phyloP scores from a whole-genome alignment of 2,888 invertebrate species.

The Nematopogon swammerdamellus region DNA sequence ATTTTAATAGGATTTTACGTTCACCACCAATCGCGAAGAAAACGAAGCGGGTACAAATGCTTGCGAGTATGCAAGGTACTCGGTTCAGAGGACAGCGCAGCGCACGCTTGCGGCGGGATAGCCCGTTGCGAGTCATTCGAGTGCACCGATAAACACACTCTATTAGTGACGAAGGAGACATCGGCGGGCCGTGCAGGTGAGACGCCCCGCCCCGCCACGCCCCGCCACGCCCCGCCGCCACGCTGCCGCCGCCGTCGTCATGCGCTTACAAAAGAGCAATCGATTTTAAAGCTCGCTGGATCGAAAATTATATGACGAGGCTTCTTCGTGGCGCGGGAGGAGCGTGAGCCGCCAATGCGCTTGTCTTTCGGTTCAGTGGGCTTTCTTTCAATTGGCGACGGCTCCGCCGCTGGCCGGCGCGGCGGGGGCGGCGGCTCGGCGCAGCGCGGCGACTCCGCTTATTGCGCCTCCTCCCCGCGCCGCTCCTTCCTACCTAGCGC shows the following conservation, averaged over 20 bases:
- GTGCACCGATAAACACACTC: background rate
- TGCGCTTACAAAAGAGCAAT: slow-evolving; percentile 50
- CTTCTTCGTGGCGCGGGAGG: slow-evolving; percentile 28
- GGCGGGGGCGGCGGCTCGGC: slow-evolving; percentile 14
- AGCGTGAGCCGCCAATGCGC: slow-evolving; percentile 55
- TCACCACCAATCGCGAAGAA: too few relatives aligned
- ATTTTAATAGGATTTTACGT: too few relatives aligned
- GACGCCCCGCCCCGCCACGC: background rate
- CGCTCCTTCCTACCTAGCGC: background rate
- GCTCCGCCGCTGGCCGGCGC: slow-evolving; percentile 40
- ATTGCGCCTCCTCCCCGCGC: slow-evolving; percentile 42
- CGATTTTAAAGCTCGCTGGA: slow-evolving; percentile 55
- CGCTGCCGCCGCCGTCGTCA: background rate
- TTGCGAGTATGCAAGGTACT: too few relatives aligned
- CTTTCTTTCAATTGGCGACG: slow-evolving; percentile 60
- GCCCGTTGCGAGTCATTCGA: background rate
- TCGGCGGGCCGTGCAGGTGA: background rate
- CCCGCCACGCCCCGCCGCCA: background rate
- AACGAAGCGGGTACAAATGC: too few relatives aligned
- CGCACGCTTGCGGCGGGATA: background rate
- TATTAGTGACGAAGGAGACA: too few relatives aligned
- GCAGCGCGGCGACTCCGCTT: slow-evolving; percentile 42
- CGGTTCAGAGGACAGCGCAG: too few relatives aligned
- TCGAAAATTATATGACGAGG: slow-evolving; percentile 56
- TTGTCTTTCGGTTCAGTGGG: slow-evolving; percentile 59